Evolutionary conservation across 1,140 invertebrate species (phyloP), one percentile per base, ranked within the genome.

Genomic region (Anadara kagoshimensis): DNA sequence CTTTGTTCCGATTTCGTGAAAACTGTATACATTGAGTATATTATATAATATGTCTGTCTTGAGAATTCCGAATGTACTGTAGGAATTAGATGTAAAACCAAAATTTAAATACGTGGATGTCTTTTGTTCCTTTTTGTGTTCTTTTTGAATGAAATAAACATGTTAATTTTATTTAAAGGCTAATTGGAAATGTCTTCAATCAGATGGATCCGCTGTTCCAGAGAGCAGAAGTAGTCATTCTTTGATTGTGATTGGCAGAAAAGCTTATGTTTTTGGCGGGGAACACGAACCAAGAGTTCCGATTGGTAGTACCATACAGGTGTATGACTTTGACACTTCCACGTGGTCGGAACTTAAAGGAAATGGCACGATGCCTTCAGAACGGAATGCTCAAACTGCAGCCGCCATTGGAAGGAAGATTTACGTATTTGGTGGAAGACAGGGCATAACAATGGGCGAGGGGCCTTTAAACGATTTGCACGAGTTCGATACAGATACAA

Each of bases 361-460:
- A 24, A 16, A 63, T 12, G 68, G 56, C 0, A 67, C 43, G 16
- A 74, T 71, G 1, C 69, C 63, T 0, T 14, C 12, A 7, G 47
- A 68, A 16, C 36, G 67, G 14, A 79, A 75, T 29, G 81, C 74
- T 8, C 62, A 62, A 12, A 24, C 74, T 2, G 62, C 71, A 29
- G 57, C 74, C 8, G 67, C 75, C 5, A 62, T 80, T 1, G 75
- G 63, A 16, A 29, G 69, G 24, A 36, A 54, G 45, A 70, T 83
- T 20, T 83, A 79, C 59, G 58, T 83, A 16, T 83, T 83, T 57
- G 81, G 81, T 24, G 81, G 81, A 24, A 53, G 79, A 36, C 73
- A 69, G 14, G 69, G 73, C 24, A 53, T 74, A 12, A 59, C 57
- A 11, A 76, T 78, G 73, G 73, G 69, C 0, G 76, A 82, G 24